A percentile compares a stretch with the other conserved stretches of the same genome.
Conservation (phyloP, 2,113 vertebrate species). For the Pangasianodon gigas region DNA sequence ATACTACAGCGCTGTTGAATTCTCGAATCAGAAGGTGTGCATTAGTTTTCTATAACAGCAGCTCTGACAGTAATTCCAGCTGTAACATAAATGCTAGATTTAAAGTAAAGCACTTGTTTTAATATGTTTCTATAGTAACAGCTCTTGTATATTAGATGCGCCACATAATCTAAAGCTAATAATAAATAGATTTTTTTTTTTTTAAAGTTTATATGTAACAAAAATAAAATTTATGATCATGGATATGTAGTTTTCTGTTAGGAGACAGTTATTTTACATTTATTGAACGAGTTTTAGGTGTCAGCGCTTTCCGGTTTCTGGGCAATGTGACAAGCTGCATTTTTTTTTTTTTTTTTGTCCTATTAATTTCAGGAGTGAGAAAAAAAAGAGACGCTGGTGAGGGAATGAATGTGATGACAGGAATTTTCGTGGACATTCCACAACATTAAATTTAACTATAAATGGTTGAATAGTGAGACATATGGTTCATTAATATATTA, state of each 20-base stretch:
- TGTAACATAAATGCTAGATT: neutral
- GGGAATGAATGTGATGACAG: neutral
- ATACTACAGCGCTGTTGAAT: too few species aligned
- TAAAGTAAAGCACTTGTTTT: neutral
- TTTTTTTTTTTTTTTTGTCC: neutral
- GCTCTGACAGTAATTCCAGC: neutral
- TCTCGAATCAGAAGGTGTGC: neutral
- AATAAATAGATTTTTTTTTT: neutral
- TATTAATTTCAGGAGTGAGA: neutral
- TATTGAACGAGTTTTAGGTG: too few species aligned
- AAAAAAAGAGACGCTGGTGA: neutral
- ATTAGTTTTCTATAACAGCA: neutral
- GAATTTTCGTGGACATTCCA: neutral
- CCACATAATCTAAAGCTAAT: neutral
- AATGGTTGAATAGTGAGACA: neutral
- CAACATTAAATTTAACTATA: neutral
- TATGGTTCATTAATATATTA: neutral
- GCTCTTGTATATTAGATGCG: neutral
- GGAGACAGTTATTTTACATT: neutral
- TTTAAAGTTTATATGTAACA: neutral
- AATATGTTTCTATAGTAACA: neutral
- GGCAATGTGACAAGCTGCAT: neutral
- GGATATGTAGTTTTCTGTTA: neutral
- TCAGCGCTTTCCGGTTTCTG: neutral
- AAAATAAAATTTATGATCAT: neutral